A percentile compares a stretch with the other conserved stretches of the same genome.
Evolutionary conservation across 2,113 vertebrate genomes (phyloP).

Genomic region (Guaruba guarouba): DNA sequence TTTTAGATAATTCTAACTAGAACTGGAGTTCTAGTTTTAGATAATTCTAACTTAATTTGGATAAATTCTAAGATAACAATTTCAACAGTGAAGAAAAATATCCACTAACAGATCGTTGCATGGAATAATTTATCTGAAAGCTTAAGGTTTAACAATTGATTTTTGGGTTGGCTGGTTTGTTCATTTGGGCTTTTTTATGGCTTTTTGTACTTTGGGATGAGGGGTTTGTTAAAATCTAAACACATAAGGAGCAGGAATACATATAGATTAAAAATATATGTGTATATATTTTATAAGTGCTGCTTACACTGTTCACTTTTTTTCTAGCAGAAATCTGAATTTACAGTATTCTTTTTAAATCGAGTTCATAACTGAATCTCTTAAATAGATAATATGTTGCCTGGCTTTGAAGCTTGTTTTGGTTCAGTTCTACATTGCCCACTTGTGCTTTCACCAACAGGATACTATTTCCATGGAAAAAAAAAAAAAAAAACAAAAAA

Average conservation of each 20-base stretch:
- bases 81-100: neutral
- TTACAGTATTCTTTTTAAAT: neutral
- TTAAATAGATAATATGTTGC: neutral
- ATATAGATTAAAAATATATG: neutral
- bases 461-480: neutral
- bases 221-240: neutral
- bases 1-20: neutral
- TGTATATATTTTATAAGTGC: neutral
- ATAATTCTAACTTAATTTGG: neutral
- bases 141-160: neutral
- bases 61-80: neutral
- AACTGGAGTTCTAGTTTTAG: neutral
- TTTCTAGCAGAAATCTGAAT: neutral
- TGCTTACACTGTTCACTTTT: neutral
- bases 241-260: neutral
- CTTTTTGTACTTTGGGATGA: neutral
- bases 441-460: neutral
- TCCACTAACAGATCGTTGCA: neutral
- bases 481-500: neutral
- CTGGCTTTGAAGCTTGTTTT: neutral
- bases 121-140: neutral
- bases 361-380: neutral
- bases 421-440: neutral
- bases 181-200: neutral
- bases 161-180: neutral